phyloP scores from a whole-genome alignment of 2,797 vertebrate species.

The Crenichthys baileyi region DNA sequence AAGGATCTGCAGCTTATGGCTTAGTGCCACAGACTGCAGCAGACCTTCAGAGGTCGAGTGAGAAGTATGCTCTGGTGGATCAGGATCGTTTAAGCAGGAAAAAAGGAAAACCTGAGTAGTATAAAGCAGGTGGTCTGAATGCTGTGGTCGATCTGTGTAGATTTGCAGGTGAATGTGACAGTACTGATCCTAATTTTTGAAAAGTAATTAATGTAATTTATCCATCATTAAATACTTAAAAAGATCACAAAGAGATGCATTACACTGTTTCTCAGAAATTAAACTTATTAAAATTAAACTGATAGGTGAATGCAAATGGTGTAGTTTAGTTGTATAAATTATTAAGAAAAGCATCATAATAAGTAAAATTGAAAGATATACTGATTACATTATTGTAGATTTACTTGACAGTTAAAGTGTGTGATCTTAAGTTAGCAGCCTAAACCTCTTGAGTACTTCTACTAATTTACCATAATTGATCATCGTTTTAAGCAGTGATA shows the following conservation, averaged over 20 bases:
- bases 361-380: not conserved
- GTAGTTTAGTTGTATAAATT: not conserved
- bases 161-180: too few species aligned
- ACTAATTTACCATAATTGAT: not conserved
- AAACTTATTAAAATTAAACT: too few species aligned
- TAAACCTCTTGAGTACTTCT: not conserved
- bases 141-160: not conserved
- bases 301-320: not conserved
- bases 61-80: not conserved
- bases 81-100: not conserved
- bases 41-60: not conserved
- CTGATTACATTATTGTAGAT: not conserved
- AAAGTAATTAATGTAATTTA: not conserved
- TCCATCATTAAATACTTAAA: not conserved
- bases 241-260: not conserved
- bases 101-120: not conserved
- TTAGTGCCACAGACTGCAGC: not conserved
- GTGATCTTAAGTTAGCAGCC: not conserved
- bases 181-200: not conserved
- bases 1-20: not conserved
- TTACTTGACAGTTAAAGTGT: not conserved
- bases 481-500: not conserved
- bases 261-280: not conserved
- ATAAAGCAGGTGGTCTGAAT: not conserved
- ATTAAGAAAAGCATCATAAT: not conserved